Evolutionary conservation across 2,888 invertebrate genomes (phyloP), one percentile per base, ranked within the genome.

Genomic region (Adelphocoris suturalis): DNA sequence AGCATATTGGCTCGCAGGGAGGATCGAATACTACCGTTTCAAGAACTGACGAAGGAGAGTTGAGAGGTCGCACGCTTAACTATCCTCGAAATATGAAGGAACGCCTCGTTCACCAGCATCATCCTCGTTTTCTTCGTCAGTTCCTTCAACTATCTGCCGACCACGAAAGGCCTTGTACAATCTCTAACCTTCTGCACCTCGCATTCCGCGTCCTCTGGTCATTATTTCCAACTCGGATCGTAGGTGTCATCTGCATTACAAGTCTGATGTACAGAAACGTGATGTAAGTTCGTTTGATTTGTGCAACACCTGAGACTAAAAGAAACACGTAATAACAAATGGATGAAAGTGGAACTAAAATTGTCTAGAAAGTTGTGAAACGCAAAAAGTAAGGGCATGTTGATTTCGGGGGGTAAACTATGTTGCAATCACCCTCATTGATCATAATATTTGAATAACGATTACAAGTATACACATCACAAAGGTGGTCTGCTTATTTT

Each of bases 1-100:
- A n/a, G n/a, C n/a, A n/a, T n/a, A n/a, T n/a, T 68, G 47, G 47
- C 19, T 81, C 47, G 11, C 4, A 37, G 37, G 37, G 37, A 0
- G 52, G 0, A 19, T 52, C 75, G 86, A 86, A 86, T 75, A 75
- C 86, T 86, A 75, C 86, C 75, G 86, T 86, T 86, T 86, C 86
- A 37, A 75, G 86, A 47, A 86, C 86, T n/a, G 75, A 75, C 19
- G 75, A 75, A 86, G 46, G 75, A 23, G 85, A 86, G 37, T 85
- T 75, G 75, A 75, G 86, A 86, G 86, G 86, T 86, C 86, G 75
- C 19, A 75, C 19, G 86, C 61, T 75, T 19, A 86, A 86, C 86
- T 86, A 75, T 75, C 48, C 0, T 86, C 47, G 46, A 86, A 75
- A 75, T 75, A 86, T 46, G 82, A 52, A 19, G 52, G 82, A 52